Percentiles rank a stretch among this genome's conserved stretches.
Evolutionary conservation across 2,797 vertebrate genomes (phyloP).

Genomic region (Sparidentex hasta): DNA sequence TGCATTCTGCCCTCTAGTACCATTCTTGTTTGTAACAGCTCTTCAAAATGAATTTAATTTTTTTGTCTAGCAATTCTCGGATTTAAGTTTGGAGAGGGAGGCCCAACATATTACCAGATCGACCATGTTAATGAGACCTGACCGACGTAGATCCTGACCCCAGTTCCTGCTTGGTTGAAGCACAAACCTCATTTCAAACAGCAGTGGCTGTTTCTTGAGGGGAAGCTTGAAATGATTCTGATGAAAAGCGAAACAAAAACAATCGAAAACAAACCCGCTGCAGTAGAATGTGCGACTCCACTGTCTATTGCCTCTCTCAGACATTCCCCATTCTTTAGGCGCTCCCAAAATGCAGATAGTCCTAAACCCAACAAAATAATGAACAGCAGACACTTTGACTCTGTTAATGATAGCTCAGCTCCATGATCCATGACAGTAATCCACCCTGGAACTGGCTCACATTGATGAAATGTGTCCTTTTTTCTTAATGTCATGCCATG

Average conservation of each 20-base stretch:
- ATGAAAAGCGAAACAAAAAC: background rate
- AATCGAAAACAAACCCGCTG: background rate
- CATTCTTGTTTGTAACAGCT: too few relatives aligned
- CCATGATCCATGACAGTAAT: background rate
- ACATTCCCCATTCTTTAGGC: background rate
- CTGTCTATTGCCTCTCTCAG: background rate
- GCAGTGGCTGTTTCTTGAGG: background rate
- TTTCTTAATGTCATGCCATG: background rate
- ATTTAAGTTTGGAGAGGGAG: background rate
- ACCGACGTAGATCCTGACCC: background rate
- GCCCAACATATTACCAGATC: background rate
- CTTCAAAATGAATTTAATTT: too few relatives aligned
- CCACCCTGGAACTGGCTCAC: background rate
- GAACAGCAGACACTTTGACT: background rate
- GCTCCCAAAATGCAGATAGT: background rate
- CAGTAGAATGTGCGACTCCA: background rate
- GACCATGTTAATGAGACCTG: background rate
- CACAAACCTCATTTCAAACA: background rate
- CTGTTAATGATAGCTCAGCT: background rate
- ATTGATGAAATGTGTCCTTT: background rate
- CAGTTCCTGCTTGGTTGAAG: background rate
- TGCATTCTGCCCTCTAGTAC: too few relatives aligned
- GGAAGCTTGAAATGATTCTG: background rate
- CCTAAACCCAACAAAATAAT: conserved; percentile 1
- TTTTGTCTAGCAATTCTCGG: too few relatives aligned